phyloP scores from a whole-genome alignment of 1,140 invertebrate genomes.

The Macrostomum lignano region DNA sequence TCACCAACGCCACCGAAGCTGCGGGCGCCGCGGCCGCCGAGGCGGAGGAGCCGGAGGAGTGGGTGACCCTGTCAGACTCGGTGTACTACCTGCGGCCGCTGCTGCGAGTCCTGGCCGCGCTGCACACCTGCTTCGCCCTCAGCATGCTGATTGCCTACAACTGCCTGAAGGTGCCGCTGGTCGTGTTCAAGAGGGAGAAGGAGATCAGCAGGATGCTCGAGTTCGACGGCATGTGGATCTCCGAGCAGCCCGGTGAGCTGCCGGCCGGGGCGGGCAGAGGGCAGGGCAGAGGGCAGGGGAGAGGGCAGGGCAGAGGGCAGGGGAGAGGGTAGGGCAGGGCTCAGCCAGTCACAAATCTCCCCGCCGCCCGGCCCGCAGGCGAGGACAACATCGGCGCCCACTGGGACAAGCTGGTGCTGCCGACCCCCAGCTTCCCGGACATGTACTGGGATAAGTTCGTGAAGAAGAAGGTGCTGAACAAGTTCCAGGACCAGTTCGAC shows the following conservation, averaged over 20 bases:
- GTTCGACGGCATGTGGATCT: conserved; percentile 90
- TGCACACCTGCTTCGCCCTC: conserved; percentile 67
- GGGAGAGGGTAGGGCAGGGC: too few relatives aligned
- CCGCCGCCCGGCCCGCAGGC: too few relatives aligned
- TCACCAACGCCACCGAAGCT: conserved; percentile 6
- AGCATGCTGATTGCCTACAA: conserved; percentile 93
- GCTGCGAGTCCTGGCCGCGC: conserved; percentile 47
- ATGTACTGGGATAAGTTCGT: conserved; percentile 99
- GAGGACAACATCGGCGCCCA: conserved; percentile 78
- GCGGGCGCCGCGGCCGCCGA: conserved; percentile 33
- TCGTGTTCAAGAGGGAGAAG: conserved; percentile 99
- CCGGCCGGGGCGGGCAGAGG: too few relatives aligned
- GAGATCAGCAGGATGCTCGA: conserved; percentile 76
- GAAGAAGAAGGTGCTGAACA: conserved; percentile 81
- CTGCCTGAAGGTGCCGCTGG: conserved; percentile 80
- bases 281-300: too few relatives aligned
- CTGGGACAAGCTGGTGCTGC: conserved; percentile 91
- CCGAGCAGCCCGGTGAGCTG: conserved; percentile 81
- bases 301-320: too few relatives aligned
- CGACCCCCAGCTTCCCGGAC: conserved; percentile 86
- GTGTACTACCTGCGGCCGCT: conserved; percentile 70
- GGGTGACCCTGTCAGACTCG: conserved; percentile 64
- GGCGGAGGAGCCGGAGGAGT: conserved; percentile 49
- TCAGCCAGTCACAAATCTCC: too few relatives aligned
- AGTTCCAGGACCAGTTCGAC: conserved; percentile 85